These are phyloP conservation scores for Ptyas mucosa DNA, from an alignment of 2,113 vertebrate species.

Conservation along the genomic window DNA sequence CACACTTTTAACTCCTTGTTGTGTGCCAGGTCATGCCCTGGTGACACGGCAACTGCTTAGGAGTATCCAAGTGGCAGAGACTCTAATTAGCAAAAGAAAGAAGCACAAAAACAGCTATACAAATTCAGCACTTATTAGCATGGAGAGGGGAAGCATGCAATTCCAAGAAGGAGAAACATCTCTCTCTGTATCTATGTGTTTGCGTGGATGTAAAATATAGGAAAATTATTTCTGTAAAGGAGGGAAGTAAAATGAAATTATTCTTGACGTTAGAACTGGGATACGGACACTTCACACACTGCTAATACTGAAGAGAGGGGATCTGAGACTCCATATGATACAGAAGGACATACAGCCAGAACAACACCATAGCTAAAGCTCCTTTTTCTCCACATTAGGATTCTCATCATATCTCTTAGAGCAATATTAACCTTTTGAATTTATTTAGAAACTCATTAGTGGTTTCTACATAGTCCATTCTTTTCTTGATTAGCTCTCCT, in stretches of 20 bases:
- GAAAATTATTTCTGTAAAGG: not conserved
- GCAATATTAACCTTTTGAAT: slow-evolving; percentile 69
- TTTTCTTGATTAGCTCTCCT: slow-evolving; percentile 66
- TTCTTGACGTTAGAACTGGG: not conserved
- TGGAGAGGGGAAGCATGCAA: not conserved
- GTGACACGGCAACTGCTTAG: not conserved
- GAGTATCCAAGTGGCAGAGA: not conserved
- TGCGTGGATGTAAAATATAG: not conserved
- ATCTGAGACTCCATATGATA: not conserved
- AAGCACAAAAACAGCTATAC: not conserved
- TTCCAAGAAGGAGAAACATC: not conserved
- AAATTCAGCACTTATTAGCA: not conserved
- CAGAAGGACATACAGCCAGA: not conserved
- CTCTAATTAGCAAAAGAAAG: not conserved
- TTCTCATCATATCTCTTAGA: slow-evolving; percentile 62
- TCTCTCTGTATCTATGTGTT: not conserved
- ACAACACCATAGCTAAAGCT: slow-evolving; percentile 36
- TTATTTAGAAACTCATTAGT: slow-evolving; percentile 70
- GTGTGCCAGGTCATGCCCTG: not conserved
- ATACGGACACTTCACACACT: not conserved
- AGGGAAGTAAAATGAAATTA: not conserved
- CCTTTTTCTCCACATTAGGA: slow-evolving; percentile 57
- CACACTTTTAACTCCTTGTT: not conserved
- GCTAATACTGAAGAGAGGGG: not conserved
- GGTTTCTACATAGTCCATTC: slow-evolving; percentile 63